phyloP scores from a whole-genome alignment of 2,888 invertebrate genomes.

The Andrena flavipes region DNA sequence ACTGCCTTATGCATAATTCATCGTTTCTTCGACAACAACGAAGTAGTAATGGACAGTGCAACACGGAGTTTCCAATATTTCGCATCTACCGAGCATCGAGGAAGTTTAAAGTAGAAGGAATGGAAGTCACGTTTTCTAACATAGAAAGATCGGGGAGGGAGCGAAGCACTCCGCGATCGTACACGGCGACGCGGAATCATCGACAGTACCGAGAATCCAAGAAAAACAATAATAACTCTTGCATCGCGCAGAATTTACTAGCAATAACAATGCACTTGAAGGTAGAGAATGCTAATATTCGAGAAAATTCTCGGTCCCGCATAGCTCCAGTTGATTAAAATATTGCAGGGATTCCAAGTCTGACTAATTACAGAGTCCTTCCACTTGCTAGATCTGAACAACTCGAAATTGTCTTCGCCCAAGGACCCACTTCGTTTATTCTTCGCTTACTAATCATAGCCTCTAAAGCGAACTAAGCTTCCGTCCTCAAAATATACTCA shows the following conservation, averaged over 20 bases:
- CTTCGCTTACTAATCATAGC: not conserved
- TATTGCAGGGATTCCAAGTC: not conserved
- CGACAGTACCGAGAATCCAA: not conserved
- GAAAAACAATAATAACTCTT: not conserved
- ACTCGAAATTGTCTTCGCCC: not conserved
- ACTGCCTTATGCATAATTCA: conserved; percentile 38
- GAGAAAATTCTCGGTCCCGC: not conserved
- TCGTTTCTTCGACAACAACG: conserved; percentile 37
- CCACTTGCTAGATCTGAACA: not conserved
- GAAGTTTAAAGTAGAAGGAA: conserved; percentile 23
- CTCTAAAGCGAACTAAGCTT: not conserved
- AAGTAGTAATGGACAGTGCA: conserved; percentile 36
- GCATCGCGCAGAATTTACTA: not conserved
- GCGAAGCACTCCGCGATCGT: not conserved
- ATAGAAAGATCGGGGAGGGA: not conserved
- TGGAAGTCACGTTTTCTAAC: conserved; percentile 22
- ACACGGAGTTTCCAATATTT: conserved; percentile 32
- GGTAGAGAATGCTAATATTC: not conserved
- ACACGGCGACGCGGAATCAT: not conserved
- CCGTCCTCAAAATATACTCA: not conserved
- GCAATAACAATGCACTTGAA: not conserved
- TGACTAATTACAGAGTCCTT: conserved; percentile 6
- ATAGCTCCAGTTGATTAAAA: no score
- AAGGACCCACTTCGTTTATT: not conserved
- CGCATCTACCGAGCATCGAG: conserved; percentile 16